A percentile compares a stretch with the other conserved stretches of the same genome.
Conservation (phyloP, 2,888 invertebrate species). For the Stenolophus ochropezus region DNA sequence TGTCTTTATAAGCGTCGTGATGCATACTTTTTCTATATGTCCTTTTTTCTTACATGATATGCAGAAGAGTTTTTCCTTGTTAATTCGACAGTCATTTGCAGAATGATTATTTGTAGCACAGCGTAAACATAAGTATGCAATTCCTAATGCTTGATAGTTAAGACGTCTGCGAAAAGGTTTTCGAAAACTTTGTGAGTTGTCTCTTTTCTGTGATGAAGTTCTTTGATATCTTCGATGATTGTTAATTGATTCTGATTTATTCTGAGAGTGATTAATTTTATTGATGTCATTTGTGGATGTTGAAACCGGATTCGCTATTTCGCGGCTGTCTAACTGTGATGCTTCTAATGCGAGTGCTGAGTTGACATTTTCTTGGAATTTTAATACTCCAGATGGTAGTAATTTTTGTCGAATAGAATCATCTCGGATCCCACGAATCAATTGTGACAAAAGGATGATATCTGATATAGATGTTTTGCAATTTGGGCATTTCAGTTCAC, state of each 20-base stretch:
- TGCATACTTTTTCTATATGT: not conserved
- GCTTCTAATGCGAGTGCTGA: not conserved
- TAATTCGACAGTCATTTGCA: not conserved
- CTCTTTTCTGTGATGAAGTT: no score
- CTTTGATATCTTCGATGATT: no score
- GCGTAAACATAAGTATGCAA: not conserved
- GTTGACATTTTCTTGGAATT: not conserved
- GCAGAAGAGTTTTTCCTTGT: not conserved
- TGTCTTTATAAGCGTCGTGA: not conserved
- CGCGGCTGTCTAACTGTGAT: not conserved
- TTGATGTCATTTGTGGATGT: not conserved
- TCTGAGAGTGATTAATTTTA: no score
- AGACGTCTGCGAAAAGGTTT: no score
- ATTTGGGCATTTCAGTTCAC: not conserved
- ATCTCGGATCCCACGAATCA: not conserved
- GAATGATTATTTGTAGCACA: conserved; percentile 7
- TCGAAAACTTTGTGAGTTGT: no score
- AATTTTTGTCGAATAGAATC: not conserved
- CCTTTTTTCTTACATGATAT: not conserved
- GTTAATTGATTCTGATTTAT: no score
- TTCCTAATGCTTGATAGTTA: not conserved
- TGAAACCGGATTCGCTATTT: not conserved
- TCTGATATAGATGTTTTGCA: not conserved
- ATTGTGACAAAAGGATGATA: not conserved
- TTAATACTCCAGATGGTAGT: not conserved